Base-by-base conservation (phyloP, 2,888 invertebrate genomes). In the Aplocera efformata region DNA sequence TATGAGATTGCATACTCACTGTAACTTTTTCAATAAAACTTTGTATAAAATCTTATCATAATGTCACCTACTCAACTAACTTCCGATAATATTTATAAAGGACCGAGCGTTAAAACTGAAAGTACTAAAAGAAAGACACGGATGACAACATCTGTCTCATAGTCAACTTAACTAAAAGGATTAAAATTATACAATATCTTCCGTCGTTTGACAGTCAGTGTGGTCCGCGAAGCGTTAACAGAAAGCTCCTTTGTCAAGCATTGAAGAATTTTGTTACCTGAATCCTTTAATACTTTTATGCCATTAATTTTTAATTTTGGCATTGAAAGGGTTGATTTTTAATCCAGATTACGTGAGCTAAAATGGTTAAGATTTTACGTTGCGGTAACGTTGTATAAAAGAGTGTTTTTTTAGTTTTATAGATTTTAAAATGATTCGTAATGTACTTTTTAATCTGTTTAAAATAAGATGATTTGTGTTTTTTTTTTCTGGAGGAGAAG, bases 141-240 rank as follows among this genome's bases (percentile, higher is more conserved):
- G 75, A 72, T 69, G 71, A 71, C 74, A 65, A 60, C 80, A 81
- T 84, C 81, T 82, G 82, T 82, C 84, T 75, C 81, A 86, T 84
- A 84, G 83, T 74, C 84, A 86, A 86, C 86, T 88, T 85, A 84
- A 81, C 84, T 86, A 88, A 88, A 88, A 84, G 88, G 88, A 88
- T 88, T 86, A 86, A 83, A 86, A 86, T 83, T 80, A n/a, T n/a
- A n/a, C n/a, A n/a, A 86, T 85, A 84, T 81, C 85, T 85, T 86
- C 84, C 84, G 82, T 77, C 79, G 72, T 75, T 78, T 79, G 76
- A 77, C 86, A 81, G 69, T 71, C 80, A 81, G 85, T 88, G 86
- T 85, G 88, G 85, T 84, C 88, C 67, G 50, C 74, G 65, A 62
- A 83, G 74, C 86, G 83, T 83, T 78, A 86, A 86, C 79, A 72